Conservation (phyloP, 2,113 vertebrate species). For the Atractosteus spatula region DNA sequence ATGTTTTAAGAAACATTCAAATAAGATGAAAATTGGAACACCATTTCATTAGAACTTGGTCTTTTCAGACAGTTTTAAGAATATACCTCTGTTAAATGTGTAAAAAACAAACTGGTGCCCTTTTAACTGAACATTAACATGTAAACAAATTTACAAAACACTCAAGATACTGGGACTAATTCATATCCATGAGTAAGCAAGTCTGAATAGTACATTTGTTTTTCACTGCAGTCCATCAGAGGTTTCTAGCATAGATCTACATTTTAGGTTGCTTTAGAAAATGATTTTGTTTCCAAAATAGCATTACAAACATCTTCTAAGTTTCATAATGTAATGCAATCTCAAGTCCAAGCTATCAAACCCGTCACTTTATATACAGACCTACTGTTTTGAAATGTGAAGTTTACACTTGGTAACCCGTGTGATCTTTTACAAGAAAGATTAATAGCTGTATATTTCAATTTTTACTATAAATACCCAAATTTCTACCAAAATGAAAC, state of each 20-base stretch:
- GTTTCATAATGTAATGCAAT: background rate
- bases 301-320: background rate
- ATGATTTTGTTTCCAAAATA: background rate
- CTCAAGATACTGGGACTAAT: constrained; percentile 32
- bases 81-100: constrained; percentile 12
- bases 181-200: constrained; percentile 22
- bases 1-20: constrained; percentile 88
- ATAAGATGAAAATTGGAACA: constrained; percentile 61
- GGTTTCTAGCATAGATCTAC: background rate
- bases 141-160: constrained; percentile 37
- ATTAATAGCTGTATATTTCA: background rate
- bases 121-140: constrained; percentile 31
- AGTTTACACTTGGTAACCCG: background rate
- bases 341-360: background rate
- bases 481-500: background rate
- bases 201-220: background rate
- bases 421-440: background rate
- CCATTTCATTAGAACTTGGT: constrained; percentile 20
- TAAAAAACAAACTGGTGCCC: constrained; percentile 23
- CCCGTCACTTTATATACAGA: background rate
- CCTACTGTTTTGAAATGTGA: background rate
- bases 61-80: constrained; percentile 24
- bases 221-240: background rate
- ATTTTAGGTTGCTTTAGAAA: background rate
- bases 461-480: too few species aligned